Evolutionary conservation across 2,113 vertebrate genomes (phyloP), one percentile per base, ranked within the genome.

Genomic region (Callipepla californica): DNA sequence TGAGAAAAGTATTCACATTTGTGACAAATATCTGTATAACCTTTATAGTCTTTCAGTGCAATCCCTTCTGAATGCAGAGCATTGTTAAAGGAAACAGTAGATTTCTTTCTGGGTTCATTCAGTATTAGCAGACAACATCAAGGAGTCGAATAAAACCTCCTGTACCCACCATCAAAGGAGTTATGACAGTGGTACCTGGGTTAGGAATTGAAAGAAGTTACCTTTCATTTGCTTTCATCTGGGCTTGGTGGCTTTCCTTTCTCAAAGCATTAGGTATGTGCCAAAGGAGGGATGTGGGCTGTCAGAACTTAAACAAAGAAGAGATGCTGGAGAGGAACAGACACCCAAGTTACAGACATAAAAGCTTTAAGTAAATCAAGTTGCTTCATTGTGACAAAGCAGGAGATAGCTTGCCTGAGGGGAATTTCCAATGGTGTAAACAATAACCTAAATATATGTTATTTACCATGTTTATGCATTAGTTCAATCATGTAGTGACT

Each of bases 141-240:
- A 76, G 25, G 38, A 51, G 72, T 51, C 25, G 47, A 42, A 48
- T 21, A 28, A 78, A 84, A 34, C 30, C n/a, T 61, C 32, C 34
- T 87, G 67, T 40, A 76, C 13, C 22, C 68, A 17, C 38, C 34
- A 22, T 65, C 69, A 82, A 82, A 94, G 59, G 53, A 90, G 21
- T 48, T 69, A 58, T 17, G 32, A 30, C 45, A 90, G n/a, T 55
- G 55, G 28, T 14, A 47, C 15, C 17, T 77, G 26, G 3, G 13
- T 62, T 90, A 73, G 61, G 80, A 87, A 76, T 13, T 91, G 79
- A 89, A 92, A 93, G 63, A 66, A 72, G 66, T 23, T 58, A 9
- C 14, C 13, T 22, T 3, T 34, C 25, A 53, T 53, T 53, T 73
- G 44, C 48, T 87, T 87, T 88, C 15, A 12, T 73, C 59, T 48